Conservation (phyloP, 2,888 invertebrate genomes). For the Orthonevra nobilis region DNA sequence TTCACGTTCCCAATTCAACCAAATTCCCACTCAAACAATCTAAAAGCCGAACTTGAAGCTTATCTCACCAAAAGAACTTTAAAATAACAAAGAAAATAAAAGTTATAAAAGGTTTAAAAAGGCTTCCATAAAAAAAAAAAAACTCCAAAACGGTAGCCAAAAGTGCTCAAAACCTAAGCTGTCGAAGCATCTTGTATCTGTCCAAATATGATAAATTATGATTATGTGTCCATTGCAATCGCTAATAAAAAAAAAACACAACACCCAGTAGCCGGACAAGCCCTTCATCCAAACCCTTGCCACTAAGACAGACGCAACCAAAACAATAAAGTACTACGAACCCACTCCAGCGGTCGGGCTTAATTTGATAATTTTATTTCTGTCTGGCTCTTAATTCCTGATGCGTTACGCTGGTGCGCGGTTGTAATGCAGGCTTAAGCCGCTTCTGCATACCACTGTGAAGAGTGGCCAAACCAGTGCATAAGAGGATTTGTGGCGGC, state of each 20-base stretch:
- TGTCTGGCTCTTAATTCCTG: slow-evolving; percentile 38
- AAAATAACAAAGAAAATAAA: too few species aligned
- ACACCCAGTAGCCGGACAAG: too few species aligned
- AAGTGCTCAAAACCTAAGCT: slow-evolving; percentile 47
- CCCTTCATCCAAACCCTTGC: too few species aligned
- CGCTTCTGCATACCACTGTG: slow-evolving; percentile 28
- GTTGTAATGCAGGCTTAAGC: slow-evolving; percentile 54
- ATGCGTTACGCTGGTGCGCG: slow-evolving; percentile 34
- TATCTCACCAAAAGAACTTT: too few species aligned
- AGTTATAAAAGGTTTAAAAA: too few species aligned
- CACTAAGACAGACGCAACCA: not conserved
- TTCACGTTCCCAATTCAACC: too few species aligned
- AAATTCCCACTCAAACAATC: too few species aligned
- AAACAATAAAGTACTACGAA: slow-evolving; percentile 14
- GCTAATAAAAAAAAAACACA: slow-evolving; percentile 10
- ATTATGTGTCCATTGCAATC: slow-evolving; percentile 50
- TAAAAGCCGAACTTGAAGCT: too few species aligned
- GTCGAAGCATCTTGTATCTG: slow-evolving; percentile 57
- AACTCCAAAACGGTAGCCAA: slow-evolving; percentile 43
- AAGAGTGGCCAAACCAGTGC: slow-evolving; percentile 16
- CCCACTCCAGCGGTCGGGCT: slow-evolving; percentile 39
- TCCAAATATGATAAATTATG: slow-evolving; percentile 60
- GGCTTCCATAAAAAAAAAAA: too few species aligned
- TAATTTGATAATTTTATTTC: slow-evolving; percentile 59
- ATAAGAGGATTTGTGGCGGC: slow-evolving; percentile 59